Conservation (phyloP, 2,888 invertebrate genomes). For the Zootermopsis nevadensis region DNA sequence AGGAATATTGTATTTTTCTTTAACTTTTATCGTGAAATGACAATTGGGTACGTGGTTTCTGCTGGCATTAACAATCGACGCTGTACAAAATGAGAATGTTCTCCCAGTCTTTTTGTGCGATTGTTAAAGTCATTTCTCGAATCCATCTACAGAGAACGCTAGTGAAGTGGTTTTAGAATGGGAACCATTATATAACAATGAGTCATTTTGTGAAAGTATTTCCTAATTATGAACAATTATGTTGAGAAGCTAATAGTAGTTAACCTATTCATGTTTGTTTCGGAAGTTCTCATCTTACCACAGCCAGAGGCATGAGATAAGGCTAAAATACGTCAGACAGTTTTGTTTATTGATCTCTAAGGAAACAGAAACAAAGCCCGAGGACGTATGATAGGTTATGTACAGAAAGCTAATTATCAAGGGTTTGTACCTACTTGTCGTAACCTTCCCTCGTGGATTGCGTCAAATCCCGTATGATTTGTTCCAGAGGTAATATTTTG, state of each 20-base stretch:
- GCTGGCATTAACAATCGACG: not conserved
- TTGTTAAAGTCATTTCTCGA: not conserved
- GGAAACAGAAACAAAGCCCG: too few species aligned
- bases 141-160: not conserved
- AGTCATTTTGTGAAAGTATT: too few species aligned
- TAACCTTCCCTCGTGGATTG: not conserved
- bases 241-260: too few species aligned
- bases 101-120: not conserved
- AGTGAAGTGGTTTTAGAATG: too few species aligned
- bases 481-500: not conserved
- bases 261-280: too few species aligned
- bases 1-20: not conserved
- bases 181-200: too few species aligned
- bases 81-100: not conserved
- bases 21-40: not conserved
- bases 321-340: too few species aligned
- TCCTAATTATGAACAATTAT: too few species aligned
- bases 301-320: too few species aligned
- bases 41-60: conserved; percentile 4
- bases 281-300: too few species aligned
- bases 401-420: not conserved
- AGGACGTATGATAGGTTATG: too few species aligned
- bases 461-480: not conserved
- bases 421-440: not conserved
- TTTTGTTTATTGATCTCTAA: too few species aligned